These are phyloP conservation scores for Petrolisthes manimaculis DNA, from an alignment of 2,888 invertebrate genomes.

Conservation along the genomic window DNA sequence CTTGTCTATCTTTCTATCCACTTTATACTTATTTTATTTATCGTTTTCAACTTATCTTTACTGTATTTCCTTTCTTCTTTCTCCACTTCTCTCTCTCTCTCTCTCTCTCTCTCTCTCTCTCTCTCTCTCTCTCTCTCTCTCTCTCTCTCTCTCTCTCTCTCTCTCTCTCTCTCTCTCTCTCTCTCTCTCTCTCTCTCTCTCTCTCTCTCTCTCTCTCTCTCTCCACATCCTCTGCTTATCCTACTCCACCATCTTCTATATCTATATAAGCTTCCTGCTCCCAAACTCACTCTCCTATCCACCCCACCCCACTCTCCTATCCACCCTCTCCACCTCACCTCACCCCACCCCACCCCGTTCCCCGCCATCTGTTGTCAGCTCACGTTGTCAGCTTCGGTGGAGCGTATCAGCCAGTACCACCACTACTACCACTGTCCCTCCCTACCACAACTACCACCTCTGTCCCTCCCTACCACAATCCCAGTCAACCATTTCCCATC, in stretches of 20 bases:
- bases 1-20: not conserved
- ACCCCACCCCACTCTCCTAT: too few species aligned
- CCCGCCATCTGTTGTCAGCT: slow-evolving; percentile 27
- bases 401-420: slow-evolving; percentile 16
- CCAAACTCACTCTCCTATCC: not conserved
- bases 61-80: not conserved
- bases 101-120: too few species aligned
- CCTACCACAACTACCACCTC: too few species aligned
- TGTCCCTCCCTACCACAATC: too few species aligned
- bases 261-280: not conserved
- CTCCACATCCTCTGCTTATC: not conserved
- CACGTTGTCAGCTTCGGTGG: slow-evolving; percentile 41
- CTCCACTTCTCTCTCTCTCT: not conserved
- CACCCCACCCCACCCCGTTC: not conserved
- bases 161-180: not conserved
- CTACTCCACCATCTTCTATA: not conserved
- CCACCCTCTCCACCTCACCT: not conserved
- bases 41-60: not conserved
- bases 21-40: not conserved
- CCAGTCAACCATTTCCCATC: too few species aligned
- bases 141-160: too few species aligned
- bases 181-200: not conserved
- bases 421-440: not conserved
- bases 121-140: too few species aligned
- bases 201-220: not conserved